Conservation (phyloP, 2,888 invertebrate genomes). For the Plagiodera versicolora region DNA sequence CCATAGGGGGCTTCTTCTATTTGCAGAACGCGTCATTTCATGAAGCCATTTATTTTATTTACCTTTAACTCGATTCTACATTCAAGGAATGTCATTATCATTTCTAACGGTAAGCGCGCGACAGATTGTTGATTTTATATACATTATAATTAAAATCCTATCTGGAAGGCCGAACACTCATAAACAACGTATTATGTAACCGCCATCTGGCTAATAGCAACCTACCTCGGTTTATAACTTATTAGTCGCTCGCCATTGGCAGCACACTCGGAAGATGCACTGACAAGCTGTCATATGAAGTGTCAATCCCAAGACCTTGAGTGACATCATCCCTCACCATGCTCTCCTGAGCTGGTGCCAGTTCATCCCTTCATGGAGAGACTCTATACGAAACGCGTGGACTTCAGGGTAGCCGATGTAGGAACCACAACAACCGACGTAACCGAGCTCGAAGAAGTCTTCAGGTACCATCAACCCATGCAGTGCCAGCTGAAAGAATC, state of each 20-base stretch:
- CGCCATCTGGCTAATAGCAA: slow-evolving; percentile 29
- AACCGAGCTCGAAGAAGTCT: neutral
- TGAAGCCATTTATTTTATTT: slow-evolving; percentile 21
- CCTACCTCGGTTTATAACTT: too few relatives aligned
- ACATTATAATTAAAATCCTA: slow-evolving; percentile 31
- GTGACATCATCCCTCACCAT: neutral
- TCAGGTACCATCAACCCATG: neutral
- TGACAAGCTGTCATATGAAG: too few relatives aligned
- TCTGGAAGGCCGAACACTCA: slow-evolving; percentile 26
- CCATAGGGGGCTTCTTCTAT: neutral
- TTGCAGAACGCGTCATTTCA: neutral
- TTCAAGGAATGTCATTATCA: slow-evolving; percentile 28
- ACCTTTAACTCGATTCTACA: slow-evolving; percentile 26
- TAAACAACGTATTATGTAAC: slow-evolving; percentile 29
- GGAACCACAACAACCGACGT: neutral
- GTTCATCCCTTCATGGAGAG: neutral
- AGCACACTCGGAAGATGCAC: neutral
- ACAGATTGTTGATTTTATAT: slow-evolving; percentile 29
- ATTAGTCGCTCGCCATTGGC: too few relatives aligned
- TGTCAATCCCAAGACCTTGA: too few relatives aligned
- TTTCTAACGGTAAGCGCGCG: slow-evolving; percentile 30
- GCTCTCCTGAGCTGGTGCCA: too few relatives aligned
- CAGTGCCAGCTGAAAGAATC: neutral
- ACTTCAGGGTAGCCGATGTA: neutral
- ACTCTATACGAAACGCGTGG: neutral